Evolutionary conservation across 2,797 vertebrate genomes (phyloP), one percentile per base, ranked within the genome.

Genomic region (Platyrinchus mystaceus): DNA sequence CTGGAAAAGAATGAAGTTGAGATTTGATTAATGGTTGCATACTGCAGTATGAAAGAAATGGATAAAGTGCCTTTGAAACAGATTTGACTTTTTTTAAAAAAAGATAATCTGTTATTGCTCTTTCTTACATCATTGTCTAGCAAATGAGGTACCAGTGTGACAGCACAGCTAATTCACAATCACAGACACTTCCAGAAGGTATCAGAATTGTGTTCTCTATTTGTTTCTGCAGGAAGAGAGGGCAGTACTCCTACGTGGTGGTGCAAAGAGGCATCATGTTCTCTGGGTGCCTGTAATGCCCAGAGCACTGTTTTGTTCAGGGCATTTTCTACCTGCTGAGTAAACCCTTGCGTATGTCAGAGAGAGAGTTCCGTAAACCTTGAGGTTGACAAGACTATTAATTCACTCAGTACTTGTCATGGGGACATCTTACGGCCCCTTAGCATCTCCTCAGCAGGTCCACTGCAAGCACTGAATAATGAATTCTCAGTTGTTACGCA

Each of bases 81-180:
- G 46, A 80, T 87, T 87, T 94, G 58, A 67, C 71, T 91, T 95
- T 84, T n/a, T n/a, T n/a, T n/a, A 77, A 73, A 77, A 62, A 76
- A 84, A 80, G 39, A 85, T 46, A 67, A 74, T 92, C 74, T 84
- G 28, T 86, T 93, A 56, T 47, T 88, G 34, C 52, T 81, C 23
- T 85, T 77, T 89, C 37, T 92, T 83, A 77, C 34, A 49, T 89
- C 60, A 46, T 87, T 1, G 2, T 74, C 67, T 87, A 59, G 56
- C 60, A 86, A 93, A 82, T 58, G 60, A 87, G 41, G 63, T 59
- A 37, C 24, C 49, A 44, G 7, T 62, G 37, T 71, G 88, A 68
- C 73, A 68, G 62, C 36, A 43, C 5, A 7, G 49, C 49, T 79
- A 71, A 87, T 58, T 84, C 49, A 52, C 36, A 52, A 73, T 49